These are phyloP conservation scores for Hormiphora californensis DNA, from an alignment of 37 sponge, comb jelly and placozoan species.

Conservation along the genomic window DNA sequence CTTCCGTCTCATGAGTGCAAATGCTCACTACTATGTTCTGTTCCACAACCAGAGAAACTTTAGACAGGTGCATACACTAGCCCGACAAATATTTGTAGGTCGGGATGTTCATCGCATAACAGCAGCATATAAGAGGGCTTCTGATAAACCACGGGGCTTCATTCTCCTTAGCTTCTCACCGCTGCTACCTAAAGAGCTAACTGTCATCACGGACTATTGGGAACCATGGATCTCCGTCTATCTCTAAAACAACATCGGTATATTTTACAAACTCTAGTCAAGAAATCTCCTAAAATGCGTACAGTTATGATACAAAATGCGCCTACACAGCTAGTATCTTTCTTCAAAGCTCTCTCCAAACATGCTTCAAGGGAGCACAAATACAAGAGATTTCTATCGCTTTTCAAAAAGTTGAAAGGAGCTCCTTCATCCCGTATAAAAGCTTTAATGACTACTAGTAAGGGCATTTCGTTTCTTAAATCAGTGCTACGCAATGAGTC, in stretches of 20 bases:
- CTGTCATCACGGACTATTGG: background rate
- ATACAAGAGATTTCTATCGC: too few relatives aligned
- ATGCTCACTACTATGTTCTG: background rate
- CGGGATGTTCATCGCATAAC: background rate
- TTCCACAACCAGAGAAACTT: slow-evolving; percentile 20
- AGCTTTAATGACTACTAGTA: too few relatives aligned
- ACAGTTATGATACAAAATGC: background rate
- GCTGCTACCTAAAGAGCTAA: background rate
- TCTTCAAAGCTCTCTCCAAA: background rate
- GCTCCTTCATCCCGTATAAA: too few relatives aligned
- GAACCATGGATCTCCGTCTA: background rate
- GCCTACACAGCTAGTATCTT: background rate
- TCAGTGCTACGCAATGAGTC: too few relatives aligned
- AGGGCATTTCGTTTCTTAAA: too few relatives aligned
- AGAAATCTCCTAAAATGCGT: background rate
- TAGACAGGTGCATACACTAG: background rate
- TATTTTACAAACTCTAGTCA: background rate
- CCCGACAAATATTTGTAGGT: slow-evolving; percentile 18
- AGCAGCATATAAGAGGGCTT: background rate
- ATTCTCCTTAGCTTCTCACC: slow-evolving; percentile 2
- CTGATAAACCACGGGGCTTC: background rate
- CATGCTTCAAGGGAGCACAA: too few relatives aligned
- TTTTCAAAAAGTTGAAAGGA: too few relatives aligned
- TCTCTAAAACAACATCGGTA: slow-evolving; percentile 4
- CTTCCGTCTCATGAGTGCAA: slow-evolving; percentile 27